Base-by-base conservation (phyloP, 1,140 invertebrate species). In the Phortica variegata region DNA sequence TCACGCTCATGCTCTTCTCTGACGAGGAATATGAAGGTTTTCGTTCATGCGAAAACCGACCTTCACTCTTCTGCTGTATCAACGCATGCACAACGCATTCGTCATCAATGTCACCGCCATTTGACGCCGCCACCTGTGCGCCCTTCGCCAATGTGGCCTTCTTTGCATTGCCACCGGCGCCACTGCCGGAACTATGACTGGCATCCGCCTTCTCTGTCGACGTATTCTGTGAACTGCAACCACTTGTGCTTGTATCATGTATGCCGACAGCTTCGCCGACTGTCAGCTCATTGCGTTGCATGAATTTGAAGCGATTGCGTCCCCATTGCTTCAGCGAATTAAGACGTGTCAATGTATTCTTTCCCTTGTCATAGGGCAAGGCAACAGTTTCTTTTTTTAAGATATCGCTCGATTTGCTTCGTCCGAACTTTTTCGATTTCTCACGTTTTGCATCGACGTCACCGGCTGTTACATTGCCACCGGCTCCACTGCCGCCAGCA, bases 301-400 rank as follows among this genome's bases (percentile, higher is more conserved):
- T 87, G 58, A 87, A 79, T 65, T 85, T 86, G 56, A 90, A 79
- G 56, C 87, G 81, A 40, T 84, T 89, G 60, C 84, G 85, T 17
- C 88, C 88, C 89, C 89, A 91, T 69, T 89, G 85, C 70, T 90
- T 90, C 31, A 91, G 75, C 9, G 84, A 86, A 74, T 90, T 89
- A 57, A 91, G 87, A 58, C 89, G 86, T 21, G 87, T 88, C 56
- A 85, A 82, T 1, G 66, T 75, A 56, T 41, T 73, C 58, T 75
- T 73, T 19, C 71, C 65, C 21, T 75, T 84, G 78, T 85, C 80
- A 81, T 83, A 74, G 52, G 69, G 72, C 58, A 75, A 72, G 68
- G 74, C 63, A 72, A 69, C 62, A 70, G 66, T 63, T 66, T 74
- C 69, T 61, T 75, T 76, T 83, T 79, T 85, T 80, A 82, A 83